These are phyloP conservation scores for Eonycteris spelaea DNA, from an alignment of 2,113 vertebrate species.

Conservation along the genomic window DNA sequence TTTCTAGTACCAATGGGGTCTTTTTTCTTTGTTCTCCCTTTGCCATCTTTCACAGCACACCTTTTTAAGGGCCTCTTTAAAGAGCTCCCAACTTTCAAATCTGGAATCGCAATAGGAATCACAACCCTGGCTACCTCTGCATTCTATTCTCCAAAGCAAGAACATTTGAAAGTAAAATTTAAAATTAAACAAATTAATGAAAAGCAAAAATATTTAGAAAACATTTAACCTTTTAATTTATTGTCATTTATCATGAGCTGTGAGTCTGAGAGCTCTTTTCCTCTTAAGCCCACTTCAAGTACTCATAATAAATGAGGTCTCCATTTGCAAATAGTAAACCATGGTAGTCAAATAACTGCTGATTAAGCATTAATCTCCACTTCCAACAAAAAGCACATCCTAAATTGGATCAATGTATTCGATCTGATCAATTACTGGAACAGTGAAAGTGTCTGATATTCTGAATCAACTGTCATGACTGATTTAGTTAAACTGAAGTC, in stretches of 20 bases:
- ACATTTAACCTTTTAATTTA: background rate
- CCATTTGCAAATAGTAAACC: background rate
- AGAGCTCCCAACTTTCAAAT: background rate
- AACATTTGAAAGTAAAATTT: background rate
- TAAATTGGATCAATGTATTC: background rate
- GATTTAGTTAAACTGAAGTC: background rate
- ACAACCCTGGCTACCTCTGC: background rate
- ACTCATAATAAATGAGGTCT: background rate
- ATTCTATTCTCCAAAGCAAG: background rate
- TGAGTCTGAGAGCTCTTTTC: background rate
- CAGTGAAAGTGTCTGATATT: constrained; percentile 1
- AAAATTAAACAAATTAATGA: background rate
- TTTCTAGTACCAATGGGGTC: no score
- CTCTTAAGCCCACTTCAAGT: background rate
- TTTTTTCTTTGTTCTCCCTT: no score
- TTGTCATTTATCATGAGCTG: background rate
- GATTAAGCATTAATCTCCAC: background rate
- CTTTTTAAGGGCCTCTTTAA: background rate
- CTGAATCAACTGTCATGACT: background rate
- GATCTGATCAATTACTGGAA: background rate
- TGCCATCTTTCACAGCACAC: background rate
- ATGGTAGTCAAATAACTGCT: constrained; percentile 10
- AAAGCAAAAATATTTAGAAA: background rate
- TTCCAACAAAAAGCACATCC: background rate
- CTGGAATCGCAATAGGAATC: background rate